A percentile compares a stretch with the other conserved stretches of the same genome.
Conservation (phyloP, 2,113 vertebrate species). For the Lepus americanus region DNA sequence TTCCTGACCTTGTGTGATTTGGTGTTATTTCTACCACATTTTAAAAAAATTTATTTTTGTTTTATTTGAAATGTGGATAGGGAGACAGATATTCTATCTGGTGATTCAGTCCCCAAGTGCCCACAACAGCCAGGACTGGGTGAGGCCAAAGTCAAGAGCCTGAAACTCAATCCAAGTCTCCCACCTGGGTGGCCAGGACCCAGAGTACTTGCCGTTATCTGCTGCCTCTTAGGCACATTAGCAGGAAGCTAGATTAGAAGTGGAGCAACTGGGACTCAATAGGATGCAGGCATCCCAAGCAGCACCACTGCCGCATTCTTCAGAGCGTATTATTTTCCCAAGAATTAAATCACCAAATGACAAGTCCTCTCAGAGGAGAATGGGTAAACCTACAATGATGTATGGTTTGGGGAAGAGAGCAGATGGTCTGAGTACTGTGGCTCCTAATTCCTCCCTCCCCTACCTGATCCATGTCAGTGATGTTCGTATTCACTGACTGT, state of each 20-base stretch:
- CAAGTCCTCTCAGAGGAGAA: not conserved
- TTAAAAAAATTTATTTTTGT: not conserved
- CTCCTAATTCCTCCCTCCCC: not conserved
- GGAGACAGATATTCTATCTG: too few species aligned
- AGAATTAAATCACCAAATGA: not conserved
- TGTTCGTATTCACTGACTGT: not conserved
- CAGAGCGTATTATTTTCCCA: conserved; percentile 38
- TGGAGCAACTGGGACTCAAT: too few species aligned
- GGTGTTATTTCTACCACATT: not conserved
- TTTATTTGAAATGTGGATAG: too few species aligned
- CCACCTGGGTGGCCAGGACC: too few species aligned
- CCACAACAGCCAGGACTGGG: too few species aligned
- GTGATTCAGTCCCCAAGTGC: too few species aligned
- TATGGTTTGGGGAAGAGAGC: not conserved
- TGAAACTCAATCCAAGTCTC: too few species aligned
- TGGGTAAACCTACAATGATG: not conserved
- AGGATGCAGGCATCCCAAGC: too few species aligned
- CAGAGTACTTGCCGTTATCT: too few species aligned
- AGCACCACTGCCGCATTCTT: not conserved
- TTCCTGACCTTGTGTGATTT: not conserved
- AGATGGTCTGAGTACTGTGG: not conserved
- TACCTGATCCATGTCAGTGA: not conserved
- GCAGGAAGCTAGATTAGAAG: too few species aligned
- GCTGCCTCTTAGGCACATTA: too few species aligned
- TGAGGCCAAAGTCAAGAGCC: too few species aligned